Percentiles rank a stretch among this genome's conserved stretches.
phyloP scores from a whole-genome alignment of 2,888 invertebrate species.

The Agonum fuliginosum region DNA sequence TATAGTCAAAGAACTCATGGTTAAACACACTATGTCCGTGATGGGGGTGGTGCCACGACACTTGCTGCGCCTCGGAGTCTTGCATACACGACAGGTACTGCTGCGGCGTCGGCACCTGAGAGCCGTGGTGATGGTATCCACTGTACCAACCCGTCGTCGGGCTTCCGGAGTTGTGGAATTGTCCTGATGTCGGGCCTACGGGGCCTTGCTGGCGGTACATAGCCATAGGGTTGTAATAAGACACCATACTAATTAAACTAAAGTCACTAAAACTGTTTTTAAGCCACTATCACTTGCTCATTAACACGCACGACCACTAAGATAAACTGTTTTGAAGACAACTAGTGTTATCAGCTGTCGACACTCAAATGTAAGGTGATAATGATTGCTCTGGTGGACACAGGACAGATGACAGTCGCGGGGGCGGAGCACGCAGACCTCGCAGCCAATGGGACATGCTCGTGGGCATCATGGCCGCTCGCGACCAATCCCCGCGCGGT shows the following conservation, averaged over 20 bases:
- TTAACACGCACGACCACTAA: conserved; percentile 12
- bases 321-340: background rate
- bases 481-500: conserved; percentile 29
- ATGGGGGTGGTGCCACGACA: conserved; percentile 72
- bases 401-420: conserved; percentile 30
- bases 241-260: conserved; percentile 78
- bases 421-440: background rate
- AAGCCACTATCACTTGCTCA: conserved; percentile 21
- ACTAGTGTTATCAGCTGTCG: conserved; percentile 40
- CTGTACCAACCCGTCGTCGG: conserved; percentile 68
- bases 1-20: conserved; percentile 72
- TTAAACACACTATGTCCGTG: conserved; percentile 73
- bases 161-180: conserved; percentile 72
- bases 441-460: conserved; percentile 12
- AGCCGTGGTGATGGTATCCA: conserved; percentile 73
- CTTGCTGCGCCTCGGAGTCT: conserved; percentile 72
- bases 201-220: conserved; percentile 81
- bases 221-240: conserved; percentile 82
- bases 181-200: conserved; percentile 77
- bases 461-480: conserved; percentile 52
- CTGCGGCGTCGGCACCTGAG: conserved; percentile 73
- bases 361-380: conserved; percentile 41
- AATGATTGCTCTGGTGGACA: conserved; percentile 29
- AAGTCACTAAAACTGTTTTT: conserved; percentile 38
- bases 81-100: conserved; percentile 68